Percentiles rank a stretch among this genome's conserved stretches.
These are phyloP conservation scores for Protobothrops flavoviridis DNA, from an alignment of 2,113 vertebrate genomes.

Conservation along the genomic window DNA sequence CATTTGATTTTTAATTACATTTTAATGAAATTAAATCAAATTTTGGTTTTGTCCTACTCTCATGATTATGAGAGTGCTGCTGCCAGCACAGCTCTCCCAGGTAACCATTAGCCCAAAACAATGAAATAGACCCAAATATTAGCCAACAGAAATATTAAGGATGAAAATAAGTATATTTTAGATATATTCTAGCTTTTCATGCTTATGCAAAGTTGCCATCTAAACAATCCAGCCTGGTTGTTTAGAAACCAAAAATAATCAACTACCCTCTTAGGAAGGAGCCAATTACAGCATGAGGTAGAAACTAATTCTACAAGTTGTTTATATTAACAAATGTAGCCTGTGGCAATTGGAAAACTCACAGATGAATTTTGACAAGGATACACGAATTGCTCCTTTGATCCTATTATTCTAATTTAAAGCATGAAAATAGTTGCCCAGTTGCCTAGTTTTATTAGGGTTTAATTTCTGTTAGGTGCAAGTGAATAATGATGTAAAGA, in stretches of 20 bases:
- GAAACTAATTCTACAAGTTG: not conserved
- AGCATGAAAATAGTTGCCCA: conserved; percentile 12
- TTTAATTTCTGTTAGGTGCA: conserved; percentile 20
- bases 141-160: not conserved
- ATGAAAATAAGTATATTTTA: not conserved
- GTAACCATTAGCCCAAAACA: not conserved
- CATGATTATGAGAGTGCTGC: not conserved
- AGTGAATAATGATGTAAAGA: not conserved
- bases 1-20: not conserved
- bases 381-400: not conserved
- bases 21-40: not conserved
- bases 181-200: not conserved
- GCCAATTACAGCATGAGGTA: not conserved
- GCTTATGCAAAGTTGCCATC: not conserved
- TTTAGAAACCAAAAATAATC: not conserved
- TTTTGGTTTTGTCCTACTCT: not conserved
- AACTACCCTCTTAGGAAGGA: not conserved
- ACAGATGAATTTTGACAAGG: not conserved
- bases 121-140: not conserved
- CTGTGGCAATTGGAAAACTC: not conserved
- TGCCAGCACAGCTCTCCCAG: not conserved
- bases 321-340: not conserved
- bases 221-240: not conserved
- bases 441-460: not conserved
- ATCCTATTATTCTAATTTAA: conserved; percentile 19